These are phyloP conservation scores for Microchrysa polita DNA, from an alignment of 2,888 invertebrate species.

Conservation along the genomic window DNA sequence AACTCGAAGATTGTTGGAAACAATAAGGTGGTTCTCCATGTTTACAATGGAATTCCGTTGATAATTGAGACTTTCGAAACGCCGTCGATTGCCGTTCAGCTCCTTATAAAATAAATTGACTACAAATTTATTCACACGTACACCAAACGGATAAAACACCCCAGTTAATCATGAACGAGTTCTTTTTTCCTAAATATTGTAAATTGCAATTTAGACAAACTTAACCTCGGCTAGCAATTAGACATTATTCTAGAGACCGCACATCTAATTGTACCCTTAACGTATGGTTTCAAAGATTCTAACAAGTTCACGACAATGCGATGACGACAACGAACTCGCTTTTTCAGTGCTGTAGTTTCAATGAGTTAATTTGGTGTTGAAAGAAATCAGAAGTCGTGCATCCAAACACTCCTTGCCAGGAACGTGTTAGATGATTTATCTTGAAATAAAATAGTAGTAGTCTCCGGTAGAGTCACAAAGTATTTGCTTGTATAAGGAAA, in stretches of 20 bases:
- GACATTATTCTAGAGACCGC: background rate
- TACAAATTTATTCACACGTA: too few relatives aligned
- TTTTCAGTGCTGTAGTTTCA: constrained; percentile 32
- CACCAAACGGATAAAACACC: too few relatives aligned
- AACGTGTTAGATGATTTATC: constrained; percentile 45
- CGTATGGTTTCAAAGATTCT: background rate
- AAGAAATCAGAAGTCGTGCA: constrained; percentile 44
- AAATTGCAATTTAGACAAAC: background rate
- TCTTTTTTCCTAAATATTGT: background rate
- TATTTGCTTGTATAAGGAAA: background rate
- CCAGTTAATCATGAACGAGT: background rate
- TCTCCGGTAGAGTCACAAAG: constrained; percentile 16
- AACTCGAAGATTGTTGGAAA: background rate
- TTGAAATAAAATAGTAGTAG: constrained; percentile 33
- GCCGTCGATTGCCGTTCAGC: too few relatives aligned
- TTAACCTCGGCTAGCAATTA: background rate
- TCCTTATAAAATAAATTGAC: too few relatives aligned
- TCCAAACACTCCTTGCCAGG: constrained; percentile 42
- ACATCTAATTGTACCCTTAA: background rate
- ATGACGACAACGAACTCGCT: constrained; percentile 28
- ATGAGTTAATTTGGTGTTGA: constrained; percentile 46
- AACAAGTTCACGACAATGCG: constrained; percentile 19
- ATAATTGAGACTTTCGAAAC: too few relatives aligned
- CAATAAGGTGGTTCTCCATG: background rate
- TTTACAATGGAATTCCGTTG: background rate